Evolutionary conservation across 2,797 vertebrate species (phyloP).

Genomic region (Sebastes ruberrimus): DNA sequence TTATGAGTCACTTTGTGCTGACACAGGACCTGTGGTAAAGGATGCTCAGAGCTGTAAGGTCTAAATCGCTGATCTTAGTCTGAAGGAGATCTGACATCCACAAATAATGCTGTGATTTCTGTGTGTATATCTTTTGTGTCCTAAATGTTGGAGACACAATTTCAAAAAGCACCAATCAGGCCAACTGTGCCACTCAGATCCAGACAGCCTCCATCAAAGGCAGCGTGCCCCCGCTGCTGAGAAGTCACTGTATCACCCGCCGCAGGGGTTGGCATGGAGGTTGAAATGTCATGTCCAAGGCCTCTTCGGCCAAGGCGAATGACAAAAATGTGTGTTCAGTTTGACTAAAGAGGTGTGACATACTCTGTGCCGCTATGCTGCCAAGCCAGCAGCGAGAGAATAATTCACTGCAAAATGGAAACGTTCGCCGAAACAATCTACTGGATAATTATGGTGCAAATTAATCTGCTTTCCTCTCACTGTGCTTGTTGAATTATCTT

Average conservation of each 20-base stretch:
- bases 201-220: conserved; percentile 50
- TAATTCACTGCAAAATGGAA: conserved; percentile 51
- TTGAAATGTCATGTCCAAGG: conserved; percentile 55
- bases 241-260: conserved; percentile 14
- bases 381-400: conserved; percentile 38
- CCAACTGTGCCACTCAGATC: conserved; percentile 47
- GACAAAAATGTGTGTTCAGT: conserved; percentile 61
- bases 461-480: conserved; percentile 59
- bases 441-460: conserved; percentile 63
- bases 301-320: conserved; percentile 64
- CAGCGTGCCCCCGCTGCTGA: conserved; percentile 38
- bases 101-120: conserved; percentile 15
- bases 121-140: conserved; percentile 20
- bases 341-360: conserved; percentile 57
- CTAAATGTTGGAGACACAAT: conserved; percentile 5
- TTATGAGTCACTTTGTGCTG: neutral
- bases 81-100: neutral
- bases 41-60: neutral
- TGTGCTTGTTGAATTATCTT: conserved; percentile 58
- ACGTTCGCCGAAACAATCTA: conserved; percentile 58
- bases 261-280: conserved; percentile 44
- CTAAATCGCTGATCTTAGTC: neutral
- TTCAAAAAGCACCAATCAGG: conserved; percentile 31
- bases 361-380: conserved; percentile 19
- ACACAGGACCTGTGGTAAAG: neutral